A percentile compares a stretch with the other conserved stretches of the same genome.
phyloP scores from a whole-genome alignment of 53 echinoderm and acorn worm genomes.

The Crossaster papposus region DNA sequence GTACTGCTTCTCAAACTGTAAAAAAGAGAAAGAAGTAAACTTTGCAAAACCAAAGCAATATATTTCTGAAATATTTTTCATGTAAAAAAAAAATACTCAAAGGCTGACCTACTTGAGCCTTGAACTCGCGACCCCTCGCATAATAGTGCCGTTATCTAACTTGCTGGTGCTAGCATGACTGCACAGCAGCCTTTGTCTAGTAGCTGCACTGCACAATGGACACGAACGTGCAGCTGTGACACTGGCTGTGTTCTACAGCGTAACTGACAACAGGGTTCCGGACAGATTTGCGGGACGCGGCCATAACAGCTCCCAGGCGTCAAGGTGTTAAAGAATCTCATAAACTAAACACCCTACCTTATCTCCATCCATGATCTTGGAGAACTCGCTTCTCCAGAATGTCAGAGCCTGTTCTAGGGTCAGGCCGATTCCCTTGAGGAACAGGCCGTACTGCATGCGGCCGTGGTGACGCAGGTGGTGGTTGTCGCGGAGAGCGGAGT shows the following conservation, averaged over 20 bases:
- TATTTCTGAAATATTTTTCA: neutral
- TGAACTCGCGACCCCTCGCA: too few relatives aligned
- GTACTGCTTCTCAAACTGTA: slow-evolving; percentile 97
- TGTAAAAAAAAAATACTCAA: too few relatives aligned
- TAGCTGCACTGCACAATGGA: too few relatives aligned
- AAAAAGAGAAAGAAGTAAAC: neutral
- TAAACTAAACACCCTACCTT: slow-evolving; percentile 62
- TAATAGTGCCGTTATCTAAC: neutral
- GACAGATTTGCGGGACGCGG: too few relatives aligned
- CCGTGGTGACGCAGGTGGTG: slow-evolving; percentile 91
- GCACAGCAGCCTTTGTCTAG: too few relatives aligned
- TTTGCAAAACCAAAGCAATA: neutral
- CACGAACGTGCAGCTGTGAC: too few relatives aligned
- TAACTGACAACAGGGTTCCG: too few relatives aligned
- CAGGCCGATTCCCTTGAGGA: slow-evolving; percentile 92
- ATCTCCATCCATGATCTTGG: slow-evolving; percentile 85
- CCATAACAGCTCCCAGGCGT: too few relatives aligned
- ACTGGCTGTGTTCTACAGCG: too few relatives aligned
- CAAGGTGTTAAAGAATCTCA: too few relatives aligned
- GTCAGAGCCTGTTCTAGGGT: slow-evolving; percentile 92
- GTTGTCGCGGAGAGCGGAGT: slow-evolving; percentile 74
- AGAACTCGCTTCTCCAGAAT: slow-evolving; percentile 96
- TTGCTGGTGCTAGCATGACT: neutral
- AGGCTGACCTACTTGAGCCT: too few relatives aligned
- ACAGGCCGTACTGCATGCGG: slow-evolving; percentile 95